Evolutionary conservation across 2,113 vertebrate genomes (phyloP).

Genomic region (Mungos mungo): DNA sequence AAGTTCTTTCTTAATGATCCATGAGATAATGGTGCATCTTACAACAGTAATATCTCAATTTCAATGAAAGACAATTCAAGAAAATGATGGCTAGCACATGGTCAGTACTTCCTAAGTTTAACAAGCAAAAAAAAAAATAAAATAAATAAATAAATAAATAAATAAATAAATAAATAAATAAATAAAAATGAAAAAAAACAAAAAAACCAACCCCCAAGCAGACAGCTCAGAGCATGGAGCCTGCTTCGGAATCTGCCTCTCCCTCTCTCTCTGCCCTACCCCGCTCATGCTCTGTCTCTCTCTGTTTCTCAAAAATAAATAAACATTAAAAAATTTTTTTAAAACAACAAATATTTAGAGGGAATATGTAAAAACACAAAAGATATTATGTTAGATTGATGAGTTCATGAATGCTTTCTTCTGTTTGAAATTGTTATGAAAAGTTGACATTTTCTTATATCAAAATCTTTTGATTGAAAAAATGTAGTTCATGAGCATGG

Average conservation of each 20-base stretch:
- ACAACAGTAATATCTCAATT: constrained; percentile 17
- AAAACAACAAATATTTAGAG: not conserved
- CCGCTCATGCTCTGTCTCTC: no score
- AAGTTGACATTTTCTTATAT: constrained; percentile 2
- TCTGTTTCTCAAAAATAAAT: no score
- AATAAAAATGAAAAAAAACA: not conserved
- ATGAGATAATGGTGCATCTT: not conserved
- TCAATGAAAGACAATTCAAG: constrained; percentile 17
- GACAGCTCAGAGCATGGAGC: no score
- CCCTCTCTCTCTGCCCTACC: no score
- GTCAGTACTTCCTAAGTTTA: not conserved
- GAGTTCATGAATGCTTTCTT: not conserved
- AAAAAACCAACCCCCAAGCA: not conserved
- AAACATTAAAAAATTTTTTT: no score
- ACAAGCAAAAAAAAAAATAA: not conserved
- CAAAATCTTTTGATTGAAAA: not conserved
- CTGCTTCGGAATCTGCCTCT: no score
- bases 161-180: not conserved
- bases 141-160: not conserved
- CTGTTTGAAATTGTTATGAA: not conserved
- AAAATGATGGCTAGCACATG: not conserved
- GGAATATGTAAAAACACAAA: not conserved
- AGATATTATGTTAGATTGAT: not conserved
- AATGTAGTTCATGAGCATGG: not conserved
- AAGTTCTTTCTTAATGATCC: not conserved